phyloP scores from a whole-genome alignment of 2,888 invertebrate species.

The Acleris literana region DNA sequence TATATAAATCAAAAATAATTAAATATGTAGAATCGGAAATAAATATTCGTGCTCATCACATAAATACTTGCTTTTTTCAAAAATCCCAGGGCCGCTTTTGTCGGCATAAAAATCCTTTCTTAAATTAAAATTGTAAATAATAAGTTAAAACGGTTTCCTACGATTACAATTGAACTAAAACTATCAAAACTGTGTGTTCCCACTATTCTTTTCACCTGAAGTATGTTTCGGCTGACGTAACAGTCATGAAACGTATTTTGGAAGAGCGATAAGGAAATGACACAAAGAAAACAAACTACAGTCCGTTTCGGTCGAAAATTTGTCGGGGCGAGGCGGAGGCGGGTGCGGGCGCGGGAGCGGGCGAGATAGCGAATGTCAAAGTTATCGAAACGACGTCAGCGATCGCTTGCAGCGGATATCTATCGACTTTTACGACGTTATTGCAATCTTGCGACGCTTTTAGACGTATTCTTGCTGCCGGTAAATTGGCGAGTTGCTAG shows the following conservation, averaged over 20 bases:
- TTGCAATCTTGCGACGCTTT: slow-evolving; percentile 53
- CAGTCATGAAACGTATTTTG: slow-evolving; percentile 82
- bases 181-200: slow-evolving; percentile 60
- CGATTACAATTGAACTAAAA: slow-evolving; percentile 38
- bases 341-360: slow-evolving; percentile 45
- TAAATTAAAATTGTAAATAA: too few relatives aligned
- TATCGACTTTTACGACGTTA: slow-evolving; percentile 56
- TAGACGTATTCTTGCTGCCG: slow-evolving; percentile 47
- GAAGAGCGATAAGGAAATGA: slow-evolving; percentile 83
- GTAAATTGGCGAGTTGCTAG: slow-evolving; percentile 33
- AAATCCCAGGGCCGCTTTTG: too few relatives aligned
- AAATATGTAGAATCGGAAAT: too few relatives aligned
- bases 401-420: slow-evolving; percentile 68
- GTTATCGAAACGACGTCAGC: slow-evolving; percentile 79
- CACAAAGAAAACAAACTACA: slow-evolving; percentile 83
- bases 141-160: too few relatives aligned
- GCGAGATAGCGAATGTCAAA: slow-evolving; percentile 68
- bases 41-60: too few relatives aligned
- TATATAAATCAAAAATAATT: too few relatives aligned
- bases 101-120: too few relatives aligned
- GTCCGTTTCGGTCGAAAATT: slow-evolving; percentile 76
- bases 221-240: slow-evolving; percentile 79
- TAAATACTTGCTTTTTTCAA: too few relatives aligned
- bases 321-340: slow-evolving; percentile 59
- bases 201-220: slow-evolving; percentile 75